Percentiles rank a stretch among this genome's conserved stretches.
Conservation (phyloP, 2,113 vertebrate genomes). For the Xiphias gladius region DNA sequence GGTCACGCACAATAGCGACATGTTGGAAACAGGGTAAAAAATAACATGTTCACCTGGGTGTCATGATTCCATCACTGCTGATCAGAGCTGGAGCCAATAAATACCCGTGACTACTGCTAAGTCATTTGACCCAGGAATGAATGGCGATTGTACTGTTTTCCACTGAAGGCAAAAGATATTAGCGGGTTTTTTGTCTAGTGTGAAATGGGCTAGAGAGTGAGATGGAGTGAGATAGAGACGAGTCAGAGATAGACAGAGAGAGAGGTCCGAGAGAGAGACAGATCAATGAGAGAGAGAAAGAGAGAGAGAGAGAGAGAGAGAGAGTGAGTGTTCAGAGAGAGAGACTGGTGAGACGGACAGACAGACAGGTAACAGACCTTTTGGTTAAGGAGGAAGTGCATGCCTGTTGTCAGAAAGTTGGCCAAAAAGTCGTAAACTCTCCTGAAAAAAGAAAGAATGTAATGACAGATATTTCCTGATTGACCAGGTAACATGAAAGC, state of each 20-base stretch:
- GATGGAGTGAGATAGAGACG: no score
- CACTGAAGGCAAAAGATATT: no score
- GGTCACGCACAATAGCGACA: no score
- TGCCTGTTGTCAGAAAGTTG: constrained; percentile 88
- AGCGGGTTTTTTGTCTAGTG: no score
- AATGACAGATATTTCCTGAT: not conserved
- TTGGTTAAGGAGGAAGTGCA: constrained; percentile 92
- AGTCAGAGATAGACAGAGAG: not conserved
- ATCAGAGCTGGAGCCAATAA: no score
- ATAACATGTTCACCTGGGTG: no score
- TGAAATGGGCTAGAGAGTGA: no score
- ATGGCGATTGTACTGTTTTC: no score
- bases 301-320: not conserved
- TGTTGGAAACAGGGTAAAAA: no score
- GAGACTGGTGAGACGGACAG: not conserved
- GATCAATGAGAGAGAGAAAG: not conserved
- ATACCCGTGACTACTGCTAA: no score
- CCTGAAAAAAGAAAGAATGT: constrained; percentile 74
- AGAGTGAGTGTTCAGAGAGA: not conserved
- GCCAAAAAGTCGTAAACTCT: constrained; percentile 90
- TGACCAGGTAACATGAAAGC: not conserved
- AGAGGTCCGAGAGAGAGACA: not conserved
- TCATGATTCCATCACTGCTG: no score
- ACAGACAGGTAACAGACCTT: constrained; percentile 83
- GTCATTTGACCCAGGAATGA: no score